These are phyloP conservation scores for Argyra leucocephala DNA, from an alignment of 2,888 invertebrate species.

Conservation along the genomic window DNA sequence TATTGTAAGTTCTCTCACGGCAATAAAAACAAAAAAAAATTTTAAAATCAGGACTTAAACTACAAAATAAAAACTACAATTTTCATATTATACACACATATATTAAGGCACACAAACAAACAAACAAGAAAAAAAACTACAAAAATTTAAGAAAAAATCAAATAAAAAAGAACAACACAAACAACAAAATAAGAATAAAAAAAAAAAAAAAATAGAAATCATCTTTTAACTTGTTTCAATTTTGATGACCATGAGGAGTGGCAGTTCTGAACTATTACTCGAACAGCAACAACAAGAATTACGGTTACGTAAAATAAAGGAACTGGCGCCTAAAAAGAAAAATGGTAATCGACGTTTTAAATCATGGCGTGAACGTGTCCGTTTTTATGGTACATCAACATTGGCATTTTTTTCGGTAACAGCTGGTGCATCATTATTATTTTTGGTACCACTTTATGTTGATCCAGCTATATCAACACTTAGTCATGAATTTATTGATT, in stretches of 20 bases:
- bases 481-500: conserved; percentile 75
- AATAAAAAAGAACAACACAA: not conserved
- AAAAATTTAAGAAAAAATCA: not conserved
- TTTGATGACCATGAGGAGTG: conserved; percentile 52
- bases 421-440: conserved; percentile 61
- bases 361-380: conserved; percentile 55
- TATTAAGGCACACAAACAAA: not conserved
- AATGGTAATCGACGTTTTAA: conserved; percentile 47
- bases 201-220: not conserved
- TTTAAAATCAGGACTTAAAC: not conserved
- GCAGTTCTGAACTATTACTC: conserved; percentile 68
- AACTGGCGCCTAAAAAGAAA: conserved; percentile 49
- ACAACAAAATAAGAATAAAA: not conserved
- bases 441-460: conserved; percentile 64
- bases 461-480: conserved; percentile 84
- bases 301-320: conserved; percentile 54
- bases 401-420: conserved; percentile 61
- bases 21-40: not conserved
- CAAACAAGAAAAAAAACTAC: not conserved
- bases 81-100: not conserved
- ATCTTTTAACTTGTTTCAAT: conserved; percentile 2
- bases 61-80: not conserved
- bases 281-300: conserved; percentile 64
- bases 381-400: conserved; percentile 62
- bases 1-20: not conserved